phyloP scores from a whole-genome alignment of 2,113 vertebrate genomes.

The Cyanocitta stelleri region DNA sequence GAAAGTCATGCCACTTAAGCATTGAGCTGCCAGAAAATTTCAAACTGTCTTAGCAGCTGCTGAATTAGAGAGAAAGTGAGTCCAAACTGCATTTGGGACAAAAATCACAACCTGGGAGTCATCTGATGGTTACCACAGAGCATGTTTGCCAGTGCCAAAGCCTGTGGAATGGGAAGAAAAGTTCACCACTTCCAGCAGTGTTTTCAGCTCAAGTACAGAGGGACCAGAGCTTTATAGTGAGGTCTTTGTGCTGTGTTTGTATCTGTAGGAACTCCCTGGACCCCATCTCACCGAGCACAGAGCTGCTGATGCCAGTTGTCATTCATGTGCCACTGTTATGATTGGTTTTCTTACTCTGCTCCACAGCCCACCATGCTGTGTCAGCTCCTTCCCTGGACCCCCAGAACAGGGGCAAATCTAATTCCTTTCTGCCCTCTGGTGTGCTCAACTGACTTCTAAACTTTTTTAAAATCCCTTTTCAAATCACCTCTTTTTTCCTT shows the following conservation, averaged over 20 bases:
- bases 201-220: neutral
- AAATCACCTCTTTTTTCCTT: neutral
- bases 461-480: neutral
- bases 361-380: neutral
- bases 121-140: slow-evolving; percentile 45
- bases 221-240: neutral
- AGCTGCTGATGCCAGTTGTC: neutral
- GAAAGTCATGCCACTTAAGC: slow-evolving; percentile 24
- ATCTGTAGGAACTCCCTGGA: fast-evolving
- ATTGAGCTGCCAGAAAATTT: slow-evolving; percentile 9
- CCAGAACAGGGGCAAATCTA: neutral
- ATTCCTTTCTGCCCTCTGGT: neutral
- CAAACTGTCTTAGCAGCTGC: slow-evolving; percentile 10
- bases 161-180: slow-evolving; percentile 7
- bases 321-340: fast-evolving
- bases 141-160: neutral
- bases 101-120: slow-evolving; percentile 21
- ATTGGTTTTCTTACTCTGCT: neutral
- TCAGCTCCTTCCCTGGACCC: neutral
- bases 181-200: neutral
- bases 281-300: fast-evolving
- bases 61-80: neutral
- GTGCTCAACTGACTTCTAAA: neutral
- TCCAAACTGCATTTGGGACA: neutral
- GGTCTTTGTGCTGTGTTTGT: neutral